These are phyloP conservation scores for Stomatorhinus walkeri DNA, from an alignment of 2,797 vertebrate species.

Conservation along the genomic window DNA sequence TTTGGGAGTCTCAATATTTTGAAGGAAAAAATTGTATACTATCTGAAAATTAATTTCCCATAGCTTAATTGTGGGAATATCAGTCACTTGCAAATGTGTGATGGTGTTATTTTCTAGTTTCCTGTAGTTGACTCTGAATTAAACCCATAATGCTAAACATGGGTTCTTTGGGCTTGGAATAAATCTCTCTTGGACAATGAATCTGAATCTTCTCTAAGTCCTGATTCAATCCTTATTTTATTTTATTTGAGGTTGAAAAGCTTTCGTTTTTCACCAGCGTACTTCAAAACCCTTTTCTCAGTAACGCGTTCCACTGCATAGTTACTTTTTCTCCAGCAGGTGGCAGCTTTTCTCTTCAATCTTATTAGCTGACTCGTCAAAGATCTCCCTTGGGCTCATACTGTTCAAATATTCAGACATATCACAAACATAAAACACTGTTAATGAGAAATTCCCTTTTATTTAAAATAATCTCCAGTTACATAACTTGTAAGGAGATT, in stretches of 20 bases:
- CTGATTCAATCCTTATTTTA: neutral
- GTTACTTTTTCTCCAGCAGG: neutral
- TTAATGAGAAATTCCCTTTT: neutral
- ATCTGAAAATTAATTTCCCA: neutral
- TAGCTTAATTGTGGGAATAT: neutral
- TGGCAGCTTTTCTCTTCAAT: neutral
- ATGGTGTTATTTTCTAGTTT: neutral
- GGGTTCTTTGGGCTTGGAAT: neutral
- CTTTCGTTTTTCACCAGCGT: neutral
- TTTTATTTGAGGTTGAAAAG: neutral
- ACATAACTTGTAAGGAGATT: neutral
- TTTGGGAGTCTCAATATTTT: neutral
- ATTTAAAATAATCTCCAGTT: neutral
- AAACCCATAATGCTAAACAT: neutral
- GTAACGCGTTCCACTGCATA: neutral
- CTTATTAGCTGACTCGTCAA: neutral
- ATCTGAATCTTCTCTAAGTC: neutral
- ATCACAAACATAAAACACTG: neutral
- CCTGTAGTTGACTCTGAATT: neutral
- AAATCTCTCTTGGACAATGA: neutral
- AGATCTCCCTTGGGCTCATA: neutral
- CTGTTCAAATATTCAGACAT: neutral
- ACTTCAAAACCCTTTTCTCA: neutral
- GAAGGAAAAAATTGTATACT: neutral
- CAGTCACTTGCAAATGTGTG: neutral